Conservation (phyloP, 2,888 invertebrate species). For the Lumbricus terrestris region DNA sequence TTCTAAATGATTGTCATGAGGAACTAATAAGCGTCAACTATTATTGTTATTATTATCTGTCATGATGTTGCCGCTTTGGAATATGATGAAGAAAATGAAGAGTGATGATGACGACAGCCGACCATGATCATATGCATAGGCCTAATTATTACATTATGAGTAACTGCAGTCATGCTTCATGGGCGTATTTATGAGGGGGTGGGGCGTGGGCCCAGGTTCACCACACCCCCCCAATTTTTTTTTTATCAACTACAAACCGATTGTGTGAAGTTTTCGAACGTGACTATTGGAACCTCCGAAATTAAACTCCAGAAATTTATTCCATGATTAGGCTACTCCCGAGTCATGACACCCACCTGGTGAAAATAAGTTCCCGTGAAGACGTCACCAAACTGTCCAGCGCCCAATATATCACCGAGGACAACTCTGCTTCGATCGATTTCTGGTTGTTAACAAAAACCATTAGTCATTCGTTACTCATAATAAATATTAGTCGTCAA, state of each 20-base stretch:
- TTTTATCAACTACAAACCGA: no score
- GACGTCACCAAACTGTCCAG: conserved; percentile 30
- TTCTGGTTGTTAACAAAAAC: conserved; percentile 20
- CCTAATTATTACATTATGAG: no score
- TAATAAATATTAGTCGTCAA: neutral
- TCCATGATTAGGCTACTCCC: no score
- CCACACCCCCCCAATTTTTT: no score
- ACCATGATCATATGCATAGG: neutral
- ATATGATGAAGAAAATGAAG: neutral
- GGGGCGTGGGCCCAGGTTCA: no score
- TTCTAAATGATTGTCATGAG: neutral
- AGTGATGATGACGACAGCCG: neutral
- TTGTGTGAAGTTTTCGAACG: no score
- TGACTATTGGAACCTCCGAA: no score
- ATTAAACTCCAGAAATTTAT: no score
- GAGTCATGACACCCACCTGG: neutral
- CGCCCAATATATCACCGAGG: conserved; percentile 24
- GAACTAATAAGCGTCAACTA: neutral
- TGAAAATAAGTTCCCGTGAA: conserved; percentile 14
- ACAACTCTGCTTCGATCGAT: conserved; percentile 13
- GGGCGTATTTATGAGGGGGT: no score
- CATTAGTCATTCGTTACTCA: neutral
- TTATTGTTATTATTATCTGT: neutral
- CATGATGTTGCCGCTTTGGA: neutral
- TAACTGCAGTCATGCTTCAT: no score